A percentile compares a stretch with the other conserved stretches of the same genome.
Conservation (phyloP, 2,888 invertebrate species). For the Julus scanicus region DNA sequence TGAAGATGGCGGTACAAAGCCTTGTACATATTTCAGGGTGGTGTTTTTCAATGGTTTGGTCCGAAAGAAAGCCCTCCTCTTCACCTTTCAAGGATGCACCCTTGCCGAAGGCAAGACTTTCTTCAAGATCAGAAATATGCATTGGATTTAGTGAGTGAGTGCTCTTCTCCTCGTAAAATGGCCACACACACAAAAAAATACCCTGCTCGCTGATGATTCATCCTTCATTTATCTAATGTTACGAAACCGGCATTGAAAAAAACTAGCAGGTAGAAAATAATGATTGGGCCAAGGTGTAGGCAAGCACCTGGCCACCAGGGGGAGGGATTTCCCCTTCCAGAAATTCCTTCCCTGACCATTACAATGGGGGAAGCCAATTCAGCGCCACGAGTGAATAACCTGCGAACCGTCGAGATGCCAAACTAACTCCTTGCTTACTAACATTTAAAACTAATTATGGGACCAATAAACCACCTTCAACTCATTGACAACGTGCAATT, state of each 20-base stretch:
- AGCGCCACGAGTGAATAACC: slow-evolving; percentile 39
- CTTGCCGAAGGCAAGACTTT: slow-evolving; percentile 46
- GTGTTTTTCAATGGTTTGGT: slow-evolving; percentile 23
- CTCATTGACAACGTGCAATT: too few species aligned
- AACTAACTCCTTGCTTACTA: background rate
- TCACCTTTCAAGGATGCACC: slow-evolving; percentile 50
- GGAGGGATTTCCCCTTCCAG: slow-evolving; percentile 2
- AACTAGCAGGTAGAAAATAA: background rate
- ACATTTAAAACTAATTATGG: background rate
- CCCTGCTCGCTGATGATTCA: slow-evolving; percentile 10
- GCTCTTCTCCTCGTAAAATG: background rate
- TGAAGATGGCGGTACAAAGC: slow-evolving; percentile 32
- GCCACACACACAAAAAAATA: background rate
- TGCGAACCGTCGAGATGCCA: background rate
- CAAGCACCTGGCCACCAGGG: slow-evolving; percentile 39
- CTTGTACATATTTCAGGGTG: background rate
- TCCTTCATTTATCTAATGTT: slow-evolving; percentile 47
- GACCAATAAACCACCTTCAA: background rate
- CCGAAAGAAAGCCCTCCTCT: slow-evolving; percentile 30
- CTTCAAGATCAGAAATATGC: slow-evolving; percentile 21
- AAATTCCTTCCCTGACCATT: slow-evolving; percentile 16
- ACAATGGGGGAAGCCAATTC: slow-evolving; percentile 16
- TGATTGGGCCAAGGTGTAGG: slow-evolving; percentile 36
- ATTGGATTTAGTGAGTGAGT: background rate
- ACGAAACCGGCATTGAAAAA: slow-evolving; percentile 41